Evolutionary conservation across 1,140 invertebrate genomes (phyloP), one percentile per base, ranked within the genome.

Genomic region (Cydia splendana): DNA sequence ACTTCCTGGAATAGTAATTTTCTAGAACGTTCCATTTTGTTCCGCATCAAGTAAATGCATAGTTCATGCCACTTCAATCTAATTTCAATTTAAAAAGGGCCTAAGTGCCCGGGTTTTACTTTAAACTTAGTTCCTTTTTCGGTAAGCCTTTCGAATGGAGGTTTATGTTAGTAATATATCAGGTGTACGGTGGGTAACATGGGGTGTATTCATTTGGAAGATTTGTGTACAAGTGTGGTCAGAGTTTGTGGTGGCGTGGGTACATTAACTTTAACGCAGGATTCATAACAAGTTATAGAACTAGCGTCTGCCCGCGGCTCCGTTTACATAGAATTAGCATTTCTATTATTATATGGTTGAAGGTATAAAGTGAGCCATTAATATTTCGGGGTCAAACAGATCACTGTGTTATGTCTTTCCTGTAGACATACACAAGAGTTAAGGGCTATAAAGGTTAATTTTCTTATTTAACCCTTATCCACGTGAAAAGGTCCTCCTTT

Each of bases 1-100:
- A 69, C 28, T 69, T 69, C 30, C 65, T 34, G 15, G 28, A 69
- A 69, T 34, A 34, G 65, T 38, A 69, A 69, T 69, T 69, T 69
- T 34, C 24, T 34, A 69, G 65, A 34, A 18, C 10, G 65, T 69
- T 69, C 65, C 65, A 69, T 69, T n/a, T 65, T 62, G 13, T 24
- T 30, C 24, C 10, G 18, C 65, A 69, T 69, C 65, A 34, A 69
- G 38, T 38, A 38, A 69, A 34, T 69, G 65, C 28, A 38, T 38
- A 69, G 65, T 69, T 69, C 65, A 69, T 69, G 65, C 30, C 65
- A 69, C 65, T 69, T 69, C 28, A 69, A 34, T 34, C 65, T 30
- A n/a, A n/a, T n/a, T n/a, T 4, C 5, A 28, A 57, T 57, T 57
- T 9, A 18, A 18, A 20, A 57, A 57, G 15, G 53, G 6, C 53